Base-by-base conservation (phyloP, 2,113 vertebrate species). In the Sebastes schlegelii region DNA sequence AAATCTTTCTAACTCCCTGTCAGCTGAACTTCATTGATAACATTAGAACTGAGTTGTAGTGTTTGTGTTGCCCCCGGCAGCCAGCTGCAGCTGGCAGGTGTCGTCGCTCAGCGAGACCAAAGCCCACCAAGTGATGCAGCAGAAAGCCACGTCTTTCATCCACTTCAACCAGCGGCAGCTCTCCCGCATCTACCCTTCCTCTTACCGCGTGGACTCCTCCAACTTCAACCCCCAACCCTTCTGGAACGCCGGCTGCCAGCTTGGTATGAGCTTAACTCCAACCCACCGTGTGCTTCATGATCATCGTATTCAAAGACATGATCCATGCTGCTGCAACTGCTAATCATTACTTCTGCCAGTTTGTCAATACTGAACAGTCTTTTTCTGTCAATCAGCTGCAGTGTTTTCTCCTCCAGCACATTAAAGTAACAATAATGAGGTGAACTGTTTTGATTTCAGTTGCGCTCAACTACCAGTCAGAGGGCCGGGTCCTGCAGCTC, bases 211-310 rank as follows among this genome's bases (percentile, higher is more conserved):
- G 12, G 98, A 99, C 93, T 99, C 98, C 12, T 99, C 98, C 95
- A 99, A 99, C 95, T 99, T 96, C 95, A 98, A 99, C 90, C 98
- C 98, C 0, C 98, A 99, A 94, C 98, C 98, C 3, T 99, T 99
- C 95, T 99, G 98, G 98, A 99, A 97, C 0, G 93, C 96, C 0
- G 98, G 98, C 87, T 99, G 98, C 93, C 98, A 99, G 34, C 94
- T 99, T 9, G 98, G 98, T 99, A 95, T 0, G 73, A 61, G 43
- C 16, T 26, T 8, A 4, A 12, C 26, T 34, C 4, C 1, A 4
- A 12, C 42, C 5, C 12, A 2, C 8, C 3, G 1, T 43, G 9
- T 10, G 23, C 26, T 12, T 11, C 14, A 14, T 51, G 13, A 17
- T 26, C 8, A 46, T 26, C 46, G 4, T 11, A 9, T 40, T 34